Base-by-base conservation (phyloP, 2,113 vertebrate species). In the Clarias magur region DNA sequence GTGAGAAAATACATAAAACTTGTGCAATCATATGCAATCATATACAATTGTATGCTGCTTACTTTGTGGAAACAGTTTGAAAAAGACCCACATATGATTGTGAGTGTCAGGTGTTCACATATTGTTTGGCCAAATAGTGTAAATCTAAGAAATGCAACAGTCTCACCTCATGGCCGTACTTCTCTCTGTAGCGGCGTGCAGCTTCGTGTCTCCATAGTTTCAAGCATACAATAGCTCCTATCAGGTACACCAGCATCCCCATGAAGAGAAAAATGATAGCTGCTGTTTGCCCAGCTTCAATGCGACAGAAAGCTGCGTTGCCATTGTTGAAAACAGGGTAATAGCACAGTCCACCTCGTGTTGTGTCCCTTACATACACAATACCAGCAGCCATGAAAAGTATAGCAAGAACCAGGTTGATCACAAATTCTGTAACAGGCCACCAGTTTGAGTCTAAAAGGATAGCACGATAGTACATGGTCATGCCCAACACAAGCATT, bases 391-490 rank as follows among this genome's bases (percentile, higher is more conserved):
- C 93, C 96, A 99, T 96, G 91, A 97, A 99, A 17, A 99, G 92
- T 16, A 99, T 67, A 0, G 97, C 97, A 90, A 99, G 89, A 54
- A 92, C 95, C 54, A 98, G 90, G 11, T 99, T 99, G 15, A 99
- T 94, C 4, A 93, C 96, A 0, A 99, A 99, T 92, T 99, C 98
- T 0, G 98, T 99, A 80, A 99, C 92, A 0, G 98, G 98, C 98
- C 98, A 99, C 98, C 98, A 99, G 89, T 11, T 92, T 2, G 98
- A 99, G 91, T 98, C 98, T 82, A 99, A 93, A 53, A 99, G 96
- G 87, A 99, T 98, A 16, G 97, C 97, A 59, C 96, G 96, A 91
- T 99, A 99, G 91, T 99, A 99, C 97, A 99, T 97, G n/a, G 97
- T 97, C 98, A 99, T 99, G 82, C 98, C 98, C 48, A 99, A 93